Conservation (phyloP, 2,113 vertebrate species). For the Chamaea fasciata region DNA sequence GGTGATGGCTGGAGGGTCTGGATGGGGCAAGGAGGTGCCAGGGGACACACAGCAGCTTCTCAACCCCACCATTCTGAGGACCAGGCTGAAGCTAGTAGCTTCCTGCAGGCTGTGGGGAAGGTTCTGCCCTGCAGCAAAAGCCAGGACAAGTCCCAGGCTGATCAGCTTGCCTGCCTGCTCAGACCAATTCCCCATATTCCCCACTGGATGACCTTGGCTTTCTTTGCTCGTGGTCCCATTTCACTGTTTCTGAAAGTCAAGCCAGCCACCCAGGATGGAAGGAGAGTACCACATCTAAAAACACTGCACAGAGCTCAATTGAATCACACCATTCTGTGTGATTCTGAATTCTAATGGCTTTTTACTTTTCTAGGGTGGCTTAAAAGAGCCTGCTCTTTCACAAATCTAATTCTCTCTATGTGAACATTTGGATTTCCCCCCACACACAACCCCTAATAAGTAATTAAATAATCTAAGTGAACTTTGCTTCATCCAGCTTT, state of each 20-base stretch:
- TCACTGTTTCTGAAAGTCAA: not conserved
- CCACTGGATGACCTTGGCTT: not conserved
- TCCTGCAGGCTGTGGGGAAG: not conserved
- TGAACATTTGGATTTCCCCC: not conserved
- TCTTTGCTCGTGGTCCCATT: not conserved
- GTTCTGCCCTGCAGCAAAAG: not conserved
- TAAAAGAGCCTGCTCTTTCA: not conserved
- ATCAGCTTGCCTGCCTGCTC: not conserved
- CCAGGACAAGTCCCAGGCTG: not conserved
- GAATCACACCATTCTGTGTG: not conserved
- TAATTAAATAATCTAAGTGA: slow-evolving; percentile 62
- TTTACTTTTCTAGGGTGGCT: not conserved
- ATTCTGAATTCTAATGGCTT: slow-evolving; percentile 8
- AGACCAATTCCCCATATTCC: not conserved
- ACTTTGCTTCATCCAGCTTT: slow-evolving; percentile 25
- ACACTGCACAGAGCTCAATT: not conserved
- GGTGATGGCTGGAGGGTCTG: not conserved
- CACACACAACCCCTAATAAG: slow-evolving; percentile 1
- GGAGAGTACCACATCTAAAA: not conserved
- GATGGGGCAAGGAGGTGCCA: not conserved
- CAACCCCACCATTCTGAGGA: not conserved
- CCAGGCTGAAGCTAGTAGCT: not conserved
- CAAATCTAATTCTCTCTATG: slow-evolving; percentile 15
- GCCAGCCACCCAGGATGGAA: not conserved
- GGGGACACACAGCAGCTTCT: not conserved